Evolutionary conservation across 2,888 invertebrate genomes (phyloP), one percentile per base, ranked within the genome.

Genomic region (Pterostichus madidus): DNA sequence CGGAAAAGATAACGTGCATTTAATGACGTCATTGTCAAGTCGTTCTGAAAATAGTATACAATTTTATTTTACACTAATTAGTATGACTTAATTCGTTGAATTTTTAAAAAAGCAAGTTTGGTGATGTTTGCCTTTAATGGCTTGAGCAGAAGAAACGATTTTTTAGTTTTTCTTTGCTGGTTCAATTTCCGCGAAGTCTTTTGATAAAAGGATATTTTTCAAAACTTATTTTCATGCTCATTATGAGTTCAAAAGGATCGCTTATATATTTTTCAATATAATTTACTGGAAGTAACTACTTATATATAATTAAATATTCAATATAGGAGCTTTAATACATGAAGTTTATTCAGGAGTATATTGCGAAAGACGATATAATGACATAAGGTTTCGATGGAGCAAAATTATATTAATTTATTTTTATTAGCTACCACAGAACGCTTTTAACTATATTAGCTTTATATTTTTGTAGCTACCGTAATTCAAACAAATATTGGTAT

Each of bases 391-490:
- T 52, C 52, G 10, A 52, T 52, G n/a, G n/a, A 13, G 7, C 52
- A 13, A 13, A 52, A 52, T 46, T 46, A 52, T 2, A 56, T 15
- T 56, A 13, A 56, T 56, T 15, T 17, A 24, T 56, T 56, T 56
- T 35, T 64, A 64, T 64, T 64, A 61, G 11, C 61, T 11, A 64
- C 64, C 64, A 64, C 64, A 64, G n/a, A 64, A 17, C 13, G 68
- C 68, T 44, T 44, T 71, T 17, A 71, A 44, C 68, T 17, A 17
- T 71, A 17, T 44, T 44, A 71, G 35, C 7, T 3, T 13, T 13
- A 52, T 52, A 52, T 52, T 52, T 52, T 13, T 13, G 13, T 24
- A 10, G n/a, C 13, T 1, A 11, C 15, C 39, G 13, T 39, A 71
- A 71, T 13, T 71, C 44, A 24, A 46, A 71, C 15, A 71, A 71